Evolutionary conservation across 2,888 invertebrate species (phyloP).

Genomic region (Pandemis cinnamomeana): DNA sequence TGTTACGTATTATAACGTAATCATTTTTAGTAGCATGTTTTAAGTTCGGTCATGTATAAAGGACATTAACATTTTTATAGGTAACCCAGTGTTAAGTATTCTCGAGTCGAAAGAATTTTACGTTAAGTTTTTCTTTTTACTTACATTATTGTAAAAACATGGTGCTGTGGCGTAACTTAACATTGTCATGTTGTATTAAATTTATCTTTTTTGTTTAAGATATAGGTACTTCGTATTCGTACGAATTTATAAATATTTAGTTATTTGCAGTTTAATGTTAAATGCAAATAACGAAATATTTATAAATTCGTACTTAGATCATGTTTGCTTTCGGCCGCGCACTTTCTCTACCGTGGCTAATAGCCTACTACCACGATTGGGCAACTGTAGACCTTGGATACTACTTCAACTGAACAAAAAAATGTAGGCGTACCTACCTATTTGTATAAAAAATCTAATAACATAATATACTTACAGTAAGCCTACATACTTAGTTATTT

Average conservation of each 20-base stretch:
- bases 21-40: neutral
- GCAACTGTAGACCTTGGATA: neutral
- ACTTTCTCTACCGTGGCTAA: slow-evolving; percentile 2
- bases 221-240: too few species aligned
- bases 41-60: neutral
- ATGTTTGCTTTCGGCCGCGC: neutral
- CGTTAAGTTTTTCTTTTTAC: too few species aligned
- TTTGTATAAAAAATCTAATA: neutral
- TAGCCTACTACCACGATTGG: neutral
- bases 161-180: too few species aligned
- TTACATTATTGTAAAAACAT: too few species aligned
- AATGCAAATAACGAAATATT: neutral
- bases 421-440: neutral
- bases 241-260: neutral
- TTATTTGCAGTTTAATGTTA: neutral
- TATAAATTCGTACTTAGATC: neutral
- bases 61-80: neutral
- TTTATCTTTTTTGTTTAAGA: too few species aligned
- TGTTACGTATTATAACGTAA: neutral
- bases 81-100: too few species aligned
- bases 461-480: neutral
- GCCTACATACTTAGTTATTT: neutral
- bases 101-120: too few species aligned
- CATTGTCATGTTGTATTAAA: too few species aligned
- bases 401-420: too few species aligned